Evolutionary conservation across 2,888 invertebrate species (phyloP).

Genomic region (Pseudococcus jackbeardsleyi): DNA sequence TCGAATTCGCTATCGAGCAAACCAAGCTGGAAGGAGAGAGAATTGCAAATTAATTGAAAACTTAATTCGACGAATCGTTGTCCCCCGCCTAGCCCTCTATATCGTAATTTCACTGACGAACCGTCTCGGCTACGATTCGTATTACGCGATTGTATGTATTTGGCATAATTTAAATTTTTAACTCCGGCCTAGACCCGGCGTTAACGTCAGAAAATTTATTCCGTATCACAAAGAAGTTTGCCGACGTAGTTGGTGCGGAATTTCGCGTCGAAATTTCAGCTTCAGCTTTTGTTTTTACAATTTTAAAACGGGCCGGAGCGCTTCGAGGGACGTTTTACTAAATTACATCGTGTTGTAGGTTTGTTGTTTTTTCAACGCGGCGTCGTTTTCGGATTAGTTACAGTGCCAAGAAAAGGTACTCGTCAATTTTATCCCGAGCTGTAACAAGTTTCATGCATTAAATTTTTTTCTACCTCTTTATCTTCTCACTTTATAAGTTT

Average conservation of each 20-base stretch:
- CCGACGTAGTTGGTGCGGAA: background rate
- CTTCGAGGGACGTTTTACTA: conserved; percentile 25
- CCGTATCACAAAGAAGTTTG: background rate
- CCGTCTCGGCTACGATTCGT: too few species aligned
- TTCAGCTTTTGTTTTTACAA: background rate
- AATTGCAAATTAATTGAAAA: too few species aligned
- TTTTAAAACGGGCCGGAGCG: conserved; percentile 10
- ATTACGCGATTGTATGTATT: background rate
- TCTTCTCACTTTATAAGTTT: conserved; percentile 43
- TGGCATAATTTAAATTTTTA: conserved; percentile 39
- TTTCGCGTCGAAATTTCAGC: conserved; percentile 1
- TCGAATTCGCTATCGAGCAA: too few species aligned
- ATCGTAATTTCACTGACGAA: too few species aligned
- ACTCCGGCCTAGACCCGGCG: background rate
- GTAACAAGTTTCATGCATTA: conserved; percentile 52
- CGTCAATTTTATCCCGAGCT: conserved; percentile 31
- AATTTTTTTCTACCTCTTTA: conserved; percentile 30
- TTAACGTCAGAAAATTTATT: background rate
- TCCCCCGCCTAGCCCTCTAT: too few species aligned
- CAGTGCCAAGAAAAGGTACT: conserved; percentile 34
- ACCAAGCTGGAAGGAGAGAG: too few species aligned
- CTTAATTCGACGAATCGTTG: too few species aligned
- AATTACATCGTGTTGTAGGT: conserved; percentile 45
- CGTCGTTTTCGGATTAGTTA: conserved; percentile 36
- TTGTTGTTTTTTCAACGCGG: conserved; percentile 31